These are phyloP conservation scores for Enteromius treurensis DNA, from an alignment of 2,797 vertebrate species.

Conservation along the genomic window DNA sequence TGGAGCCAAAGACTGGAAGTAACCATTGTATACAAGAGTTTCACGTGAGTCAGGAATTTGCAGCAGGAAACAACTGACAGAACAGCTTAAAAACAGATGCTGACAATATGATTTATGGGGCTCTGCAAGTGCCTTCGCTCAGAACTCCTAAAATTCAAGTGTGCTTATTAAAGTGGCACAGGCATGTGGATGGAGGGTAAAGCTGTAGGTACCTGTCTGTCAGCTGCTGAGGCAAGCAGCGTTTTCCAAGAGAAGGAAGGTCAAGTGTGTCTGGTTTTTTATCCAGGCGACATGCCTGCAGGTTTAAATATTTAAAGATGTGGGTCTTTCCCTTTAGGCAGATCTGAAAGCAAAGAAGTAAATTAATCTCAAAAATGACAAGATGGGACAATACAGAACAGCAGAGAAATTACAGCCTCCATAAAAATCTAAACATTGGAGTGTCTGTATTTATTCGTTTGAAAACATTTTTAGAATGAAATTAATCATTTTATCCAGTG, in stretches of 20 bases:
- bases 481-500: not conserved
- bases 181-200: not conserved
- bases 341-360: slow-evolving; percentile 79
- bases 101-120: slow-evolving; percentile 5
- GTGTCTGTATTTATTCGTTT: too few species aligned
- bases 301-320: slow-evolving; percentile 98
- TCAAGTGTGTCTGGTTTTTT: slow-evolving; percentile 97
- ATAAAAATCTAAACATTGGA: not conserved
- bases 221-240: slow-evolving; percentile 90
- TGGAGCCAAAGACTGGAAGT: too few species aligned
- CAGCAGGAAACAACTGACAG: not conserved
- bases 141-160: not conserved
- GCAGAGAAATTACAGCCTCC: not conserved
- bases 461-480: not conserved
- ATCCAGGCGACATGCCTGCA: slow-evolving; percentile 93
- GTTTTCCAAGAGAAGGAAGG: slow-evolving; percentile 89
- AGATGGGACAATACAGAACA: not conserved
- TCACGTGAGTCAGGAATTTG: not conserved
- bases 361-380: not conserved
- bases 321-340: slow-evolving; percentile 98
- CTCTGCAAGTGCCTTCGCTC: not conserved
- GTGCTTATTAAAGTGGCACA: not conserved
- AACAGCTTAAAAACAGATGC: not conserved
- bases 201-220: slow-evolving; percentile 87
- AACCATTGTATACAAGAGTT: not conserved